Conservation (phyloP, 2,797 vertebrate genomes). For the Cirrhinus molitorella region DNA sequence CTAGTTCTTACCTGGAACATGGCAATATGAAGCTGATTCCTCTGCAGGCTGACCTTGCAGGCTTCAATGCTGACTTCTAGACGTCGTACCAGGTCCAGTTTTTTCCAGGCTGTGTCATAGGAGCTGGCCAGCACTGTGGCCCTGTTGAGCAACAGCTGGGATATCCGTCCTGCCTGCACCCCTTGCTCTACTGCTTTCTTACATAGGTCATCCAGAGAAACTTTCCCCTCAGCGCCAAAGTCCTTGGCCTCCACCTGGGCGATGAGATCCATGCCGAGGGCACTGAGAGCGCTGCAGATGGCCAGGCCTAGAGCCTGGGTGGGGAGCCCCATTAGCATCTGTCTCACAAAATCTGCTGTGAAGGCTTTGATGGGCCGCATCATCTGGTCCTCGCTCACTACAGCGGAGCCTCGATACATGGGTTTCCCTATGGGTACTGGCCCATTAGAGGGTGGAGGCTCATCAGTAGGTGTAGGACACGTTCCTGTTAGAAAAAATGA, state of each 20-base stretch:
- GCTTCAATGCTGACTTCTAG: slow-evolving; percentile 91
- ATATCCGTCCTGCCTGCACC: slow-evolving; percentile 88
- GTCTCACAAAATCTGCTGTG: slow-evolving; percentile 95
- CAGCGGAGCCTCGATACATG: slow-evolving; percentile 85
- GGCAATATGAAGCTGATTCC: slow-evolving; percentile 92
- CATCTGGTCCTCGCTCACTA: slow-evolving; percentile 97
- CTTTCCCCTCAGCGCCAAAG: slow-evolving; percentile 95
- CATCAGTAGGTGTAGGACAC: slow-evolving; percentile 77
- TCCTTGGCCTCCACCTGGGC: slow-evolving; percentile 96
- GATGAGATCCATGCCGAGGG: slow-evolving; percentile 91
- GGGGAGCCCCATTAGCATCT: slow-evolving; percentile 94
- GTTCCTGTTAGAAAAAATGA: slow-evolving; percentile 65
- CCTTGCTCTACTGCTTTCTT: slow-evolving; percentile 95
- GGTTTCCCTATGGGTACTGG: slow-evolving; percentile 89
- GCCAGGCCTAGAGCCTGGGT: slow-evolving; percentile 92
- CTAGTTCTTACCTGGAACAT: slow-evolving; percentile 91
- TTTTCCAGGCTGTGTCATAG: slow-evolving; percentile 97
- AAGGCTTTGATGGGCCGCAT: slow-evolving; percentile 95
- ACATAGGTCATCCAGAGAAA: slow-evolving; percentile 95
- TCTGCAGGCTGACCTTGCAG: slow-evolving; percentile 92
- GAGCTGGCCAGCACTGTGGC: slow-evolving; percentile 94
- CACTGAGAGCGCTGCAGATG: slow-evolving; percentile 93
- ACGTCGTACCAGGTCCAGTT: slow-evolving; percentile 91
- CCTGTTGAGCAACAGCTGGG: slow-evolving; percentile 92
- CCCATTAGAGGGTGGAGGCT: slow-evolving; percentile 87